Percentiles rank a stretch among this genome's conserved stretches.
Conservation (phyloP, 2,113 vertebrate genomes). For the Pardalotus punctatus region DNA sequence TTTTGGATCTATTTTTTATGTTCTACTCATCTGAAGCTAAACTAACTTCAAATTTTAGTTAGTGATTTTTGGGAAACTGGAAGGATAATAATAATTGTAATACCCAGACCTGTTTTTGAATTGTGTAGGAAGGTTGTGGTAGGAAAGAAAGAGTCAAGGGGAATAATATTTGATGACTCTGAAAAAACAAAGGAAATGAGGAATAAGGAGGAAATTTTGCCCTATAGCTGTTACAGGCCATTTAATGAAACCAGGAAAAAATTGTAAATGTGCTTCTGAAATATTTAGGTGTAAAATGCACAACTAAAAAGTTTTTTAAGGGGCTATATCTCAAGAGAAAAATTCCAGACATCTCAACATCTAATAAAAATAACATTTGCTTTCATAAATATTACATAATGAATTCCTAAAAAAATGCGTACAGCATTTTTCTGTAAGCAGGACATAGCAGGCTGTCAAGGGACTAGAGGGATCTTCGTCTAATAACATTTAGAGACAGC, state of each 20-base stretch:
- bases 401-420: neutral
- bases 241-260: neutral
- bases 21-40: neutral
- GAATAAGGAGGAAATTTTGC: neutral
- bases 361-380: neutral
- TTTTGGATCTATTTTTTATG: neutral
- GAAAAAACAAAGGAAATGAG: neutral
- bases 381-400: neutral
- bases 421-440: neutral
- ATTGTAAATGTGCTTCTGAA: neutral
- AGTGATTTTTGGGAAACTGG: neutral
- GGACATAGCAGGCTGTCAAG: neutral
- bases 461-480: neutral
- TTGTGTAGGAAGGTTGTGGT: neutral
- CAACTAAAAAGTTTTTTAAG: neutral
- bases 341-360: neutral
- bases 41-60: neutral
- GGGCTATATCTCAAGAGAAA: neutral
- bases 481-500: neutral
- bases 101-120: neutral
- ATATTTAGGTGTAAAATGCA: neutral
- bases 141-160: neutral
- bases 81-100: neutral
- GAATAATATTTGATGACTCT: neutral
- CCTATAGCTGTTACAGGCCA: neutral